Conservation (phyloP, 2,888 invertebrate species). For the Siphonodentalium dalli region DNA sequence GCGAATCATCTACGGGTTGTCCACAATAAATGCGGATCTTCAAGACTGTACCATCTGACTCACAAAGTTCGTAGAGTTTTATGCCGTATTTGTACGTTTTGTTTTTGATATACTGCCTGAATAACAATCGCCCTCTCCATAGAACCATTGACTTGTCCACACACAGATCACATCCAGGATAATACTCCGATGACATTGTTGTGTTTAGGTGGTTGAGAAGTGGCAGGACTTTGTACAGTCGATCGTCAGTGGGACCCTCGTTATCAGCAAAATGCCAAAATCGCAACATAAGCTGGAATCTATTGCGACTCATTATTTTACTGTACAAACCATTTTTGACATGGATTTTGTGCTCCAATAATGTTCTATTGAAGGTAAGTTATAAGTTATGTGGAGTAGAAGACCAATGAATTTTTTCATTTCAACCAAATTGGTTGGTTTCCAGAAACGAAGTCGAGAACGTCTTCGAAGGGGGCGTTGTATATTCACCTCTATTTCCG, state of each 20-base stretch:
- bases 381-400: too few species aligned
- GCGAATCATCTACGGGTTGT: not conserved
- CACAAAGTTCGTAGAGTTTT: constrained; percentile 18
- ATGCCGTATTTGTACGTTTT: constrained; percentile 18
- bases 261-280: too few species aligned
- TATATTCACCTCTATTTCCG: too few species aligned
- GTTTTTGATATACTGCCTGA: constrained; percentile 16
- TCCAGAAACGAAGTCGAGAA: too few species aligned
- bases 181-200: constrained; percentile 5
- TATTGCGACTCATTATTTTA: too few species aligned
- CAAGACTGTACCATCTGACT: constrained; percentile 10
- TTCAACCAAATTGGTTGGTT: too few species aligned
- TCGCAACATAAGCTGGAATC: too few species aligned
- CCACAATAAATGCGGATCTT: constrained; percentile 8
- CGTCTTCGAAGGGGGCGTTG: too few species aligned
- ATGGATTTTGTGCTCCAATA: too few species aligned
- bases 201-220: constrained; percentile 13
- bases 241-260: constrained; percentile 2
- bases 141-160: constrained; percentile 23
- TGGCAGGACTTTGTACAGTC: constrained; percentile 9
- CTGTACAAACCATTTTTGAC: too few species aligned
- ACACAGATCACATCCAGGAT: constrained; percentile 7
- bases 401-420: too few species aligned
- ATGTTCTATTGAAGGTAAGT: too few species aligned
- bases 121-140: constrained; percentile 13